Conservation (phyloP, 2,797 vertebrate genomes). For the Ara ararauna region DNA sequence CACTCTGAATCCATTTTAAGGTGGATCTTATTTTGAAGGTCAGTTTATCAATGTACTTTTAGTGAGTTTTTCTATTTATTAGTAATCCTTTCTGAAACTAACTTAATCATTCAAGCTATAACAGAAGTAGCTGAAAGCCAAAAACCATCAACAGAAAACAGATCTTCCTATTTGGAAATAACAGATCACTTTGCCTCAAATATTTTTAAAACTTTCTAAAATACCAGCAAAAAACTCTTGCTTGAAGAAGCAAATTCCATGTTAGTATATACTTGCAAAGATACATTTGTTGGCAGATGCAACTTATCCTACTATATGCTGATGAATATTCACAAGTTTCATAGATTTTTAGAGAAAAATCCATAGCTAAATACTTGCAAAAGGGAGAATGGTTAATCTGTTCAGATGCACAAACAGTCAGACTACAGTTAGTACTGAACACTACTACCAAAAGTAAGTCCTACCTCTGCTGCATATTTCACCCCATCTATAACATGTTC, state of each 20-base stretch:
- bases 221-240: not conserved
- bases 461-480: constrained; percentile 91
- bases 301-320: not conserved
- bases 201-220: constrained; percentile 18
- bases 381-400: not conserved
- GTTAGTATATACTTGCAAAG: not conserved
- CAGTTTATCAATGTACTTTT: not conserved
- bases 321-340: not conserved
- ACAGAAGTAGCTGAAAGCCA: not conserved
- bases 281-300: not conserved
- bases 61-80: not conserved
- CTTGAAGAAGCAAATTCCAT: not conserved
- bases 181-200: not conserved
- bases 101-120: not conserved
- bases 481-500: constrained; percentile 90
- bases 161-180: not conserved
- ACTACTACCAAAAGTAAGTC: not conserved
- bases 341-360: not conserved
- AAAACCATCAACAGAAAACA: not conserved
- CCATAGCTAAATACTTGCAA: not conserved
- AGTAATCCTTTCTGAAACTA: not conserved
- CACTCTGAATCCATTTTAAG: not conserved
- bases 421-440: not conserved
- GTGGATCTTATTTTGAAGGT: not conserved
- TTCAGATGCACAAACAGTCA: not conserved